phyloP scores from a whole-genome alignment of 2,888 invertebrate species.

The Thyatira batis region DNA sequence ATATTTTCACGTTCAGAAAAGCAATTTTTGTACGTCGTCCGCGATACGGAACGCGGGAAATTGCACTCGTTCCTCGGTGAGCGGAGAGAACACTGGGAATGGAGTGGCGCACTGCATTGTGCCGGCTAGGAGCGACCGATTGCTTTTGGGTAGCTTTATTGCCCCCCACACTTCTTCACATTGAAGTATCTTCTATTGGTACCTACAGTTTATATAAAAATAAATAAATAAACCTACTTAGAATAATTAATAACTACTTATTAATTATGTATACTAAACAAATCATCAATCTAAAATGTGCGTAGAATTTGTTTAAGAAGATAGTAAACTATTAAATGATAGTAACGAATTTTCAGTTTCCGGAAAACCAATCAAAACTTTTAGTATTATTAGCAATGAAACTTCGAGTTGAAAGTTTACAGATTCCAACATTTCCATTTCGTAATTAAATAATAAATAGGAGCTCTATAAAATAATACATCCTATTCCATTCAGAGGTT shows the following conservation, averaged over 20 bases:
- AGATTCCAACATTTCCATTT: not conserved
- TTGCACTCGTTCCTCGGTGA: slow-evolving; percentile 72
- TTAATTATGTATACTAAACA: not conserved
- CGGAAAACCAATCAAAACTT: slow-evolving; percentile 1
- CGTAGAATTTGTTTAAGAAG: not conserved
- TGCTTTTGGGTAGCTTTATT: slow-evolving; percentile 67
- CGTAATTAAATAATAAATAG: not conserved
- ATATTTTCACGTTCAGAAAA: slow-evolving; percentile 77
- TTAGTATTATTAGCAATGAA: not conserved
- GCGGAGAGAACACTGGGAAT: slow-evolving; percentile 66
- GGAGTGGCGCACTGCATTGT: slow-evolving; percentile 67
- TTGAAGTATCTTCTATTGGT: not conserved
- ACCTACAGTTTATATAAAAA: not conserved
- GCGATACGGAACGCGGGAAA: slow-evolving; percentile 77
- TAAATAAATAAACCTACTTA: too few relatives aligned
- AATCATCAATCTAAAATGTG: not conserved
- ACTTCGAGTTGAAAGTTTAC: not conserved
- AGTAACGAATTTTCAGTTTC: not conserved
- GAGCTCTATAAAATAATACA: not conserved
- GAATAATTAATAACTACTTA: too few relatives aligned
- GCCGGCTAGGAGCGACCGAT: slow-evolving; percentile 60
- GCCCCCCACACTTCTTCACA: slow-evolving; percentile 54
- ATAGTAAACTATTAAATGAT: not conserved
- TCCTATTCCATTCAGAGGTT: slow-evolving; percentile 5
- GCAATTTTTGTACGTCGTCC: slow-evolving; percentile 80